Evolutionary conservation across 2,888 invertebrate species (phyloP).

Genomic region (Leptinotarsa peninsularis): DNA sequence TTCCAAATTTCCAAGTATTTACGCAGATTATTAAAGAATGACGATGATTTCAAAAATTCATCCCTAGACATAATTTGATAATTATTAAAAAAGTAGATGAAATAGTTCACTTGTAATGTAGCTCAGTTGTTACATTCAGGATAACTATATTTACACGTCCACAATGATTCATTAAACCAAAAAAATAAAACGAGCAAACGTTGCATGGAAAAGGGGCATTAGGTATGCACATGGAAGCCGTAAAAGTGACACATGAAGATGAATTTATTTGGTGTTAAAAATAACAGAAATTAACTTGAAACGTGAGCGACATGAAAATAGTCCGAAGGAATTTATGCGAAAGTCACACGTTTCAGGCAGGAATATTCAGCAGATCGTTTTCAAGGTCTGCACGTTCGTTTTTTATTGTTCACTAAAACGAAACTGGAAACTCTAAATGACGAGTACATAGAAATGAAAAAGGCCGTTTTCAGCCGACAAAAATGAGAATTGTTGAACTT

Average conservation of each 20-base stretch:
- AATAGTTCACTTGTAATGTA: background rate
- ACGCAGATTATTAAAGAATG: no score
- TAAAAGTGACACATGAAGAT: slow-evolving; percentile 22
- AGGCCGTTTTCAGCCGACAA: background rate
- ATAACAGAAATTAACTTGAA: slow-evolving; percentile 22
- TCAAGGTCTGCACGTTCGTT: slow-evolving; percentile 25
- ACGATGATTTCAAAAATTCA: no score
- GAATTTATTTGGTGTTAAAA: slow-evolving; percentile 23
- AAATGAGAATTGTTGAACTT: background rate
- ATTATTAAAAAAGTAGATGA: no score
- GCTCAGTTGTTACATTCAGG: background rate
- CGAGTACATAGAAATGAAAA: background rate
- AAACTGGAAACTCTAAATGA: slow-evolving; percentile 7
- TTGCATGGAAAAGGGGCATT: background rate
- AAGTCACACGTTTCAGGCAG: slow-evolving; percentile 22
- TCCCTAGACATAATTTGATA: no score
- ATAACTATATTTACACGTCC: background rate
- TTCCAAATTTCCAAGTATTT: no score
- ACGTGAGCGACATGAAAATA: slow-evolving; percentile 27
- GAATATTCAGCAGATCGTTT: slow-evolving; percentile 26
- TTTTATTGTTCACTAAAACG: slow-evolving; percentile 26
- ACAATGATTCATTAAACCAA: background rate
- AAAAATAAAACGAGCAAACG: background rate
- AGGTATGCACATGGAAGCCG: slow-evolving; percentile 12
- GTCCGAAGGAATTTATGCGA: slow-evolving; percentile 13